Conservation (phyloP, 2,797 vertebrate species). For the Benthosema pterotum region DNA sequence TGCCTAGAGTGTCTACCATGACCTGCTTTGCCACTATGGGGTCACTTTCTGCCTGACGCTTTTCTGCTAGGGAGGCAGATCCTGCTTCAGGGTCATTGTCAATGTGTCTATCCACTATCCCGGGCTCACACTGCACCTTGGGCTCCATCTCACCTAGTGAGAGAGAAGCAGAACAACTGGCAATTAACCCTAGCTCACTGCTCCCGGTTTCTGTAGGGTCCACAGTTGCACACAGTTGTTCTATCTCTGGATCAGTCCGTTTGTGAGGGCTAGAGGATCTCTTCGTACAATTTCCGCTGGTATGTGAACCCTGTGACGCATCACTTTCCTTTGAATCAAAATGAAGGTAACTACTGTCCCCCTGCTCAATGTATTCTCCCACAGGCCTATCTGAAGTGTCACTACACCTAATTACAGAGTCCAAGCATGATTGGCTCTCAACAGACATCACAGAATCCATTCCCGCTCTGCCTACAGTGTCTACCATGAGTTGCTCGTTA, state of each 20-base stretch:
- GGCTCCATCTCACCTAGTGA: constrained; percentile 39
- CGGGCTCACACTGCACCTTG: constrained; percentile 18
- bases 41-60: background rate
- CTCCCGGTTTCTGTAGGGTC: background rate
- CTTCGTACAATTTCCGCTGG: background rate
- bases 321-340: no score
- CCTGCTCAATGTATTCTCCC: background rate
- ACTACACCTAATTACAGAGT: background rate
- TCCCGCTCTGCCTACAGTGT: background rate
- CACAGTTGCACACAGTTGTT: background rate
- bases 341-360: background rate
- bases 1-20: background rate
- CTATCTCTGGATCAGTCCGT: background rate
- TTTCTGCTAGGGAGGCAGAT: background rate
- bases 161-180: constrained; percentile 53
- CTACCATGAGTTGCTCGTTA: background rate
- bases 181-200: constrained; percentile 23
- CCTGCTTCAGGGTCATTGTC: constrained; percentile 4
- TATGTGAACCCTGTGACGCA: background rate
- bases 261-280: background rate
- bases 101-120: constrained; percentile 26
- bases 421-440: background rate
- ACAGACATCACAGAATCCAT: background rate
- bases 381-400: background rate
- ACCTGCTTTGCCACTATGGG: background rate